Evolutionary conservation across 1,140 invertebrate genomes (phyloP).

Genomic region (Tetramorium parvispinum): DNA sequence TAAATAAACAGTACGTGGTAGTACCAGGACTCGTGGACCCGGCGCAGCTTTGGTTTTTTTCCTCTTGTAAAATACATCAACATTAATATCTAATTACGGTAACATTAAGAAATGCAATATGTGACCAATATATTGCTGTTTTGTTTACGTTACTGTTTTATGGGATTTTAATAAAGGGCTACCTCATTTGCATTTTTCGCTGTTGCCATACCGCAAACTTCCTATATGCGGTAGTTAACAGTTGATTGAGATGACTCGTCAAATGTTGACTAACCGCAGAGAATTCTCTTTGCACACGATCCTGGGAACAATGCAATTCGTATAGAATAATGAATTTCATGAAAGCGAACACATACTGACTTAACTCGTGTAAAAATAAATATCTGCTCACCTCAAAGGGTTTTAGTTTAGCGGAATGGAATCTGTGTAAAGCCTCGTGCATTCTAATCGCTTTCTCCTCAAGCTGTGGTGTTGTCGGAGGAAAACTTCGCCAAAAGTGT

Average conservation of each 20-base stretch:
- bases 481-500: constrained; percentile 98
- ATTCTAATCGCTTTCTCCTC: constrained; percentile 94
- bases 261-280: constrained; percentile 92
- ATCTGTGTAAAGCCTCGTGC: constrained; percentile 94
- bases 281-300: constrained; percentile 91
- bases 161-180: constrained; percentile 81
- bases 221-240: constrained; percentile 92
- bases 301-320: constrained; percentile 84
- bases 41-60: constrained; percentile 74
- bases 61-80: constrained; percentile 74
- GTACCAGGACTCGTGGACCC: constrained; percentile 62
- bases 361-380: not conserved
- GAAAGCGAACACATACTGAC: not conserved
- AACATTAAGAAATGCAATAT: constrained; percentile 78
- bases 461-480: constrained; percentile 91
- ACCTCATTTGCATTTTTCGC: constrained; percentile 89
- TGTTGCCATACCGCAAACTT: constrained; percentile 95
- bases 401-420: constrained; percentile 94
- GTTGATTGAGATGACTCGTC: constrained; percentile 94
- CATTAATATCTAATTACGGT: constrained; percentile 75
- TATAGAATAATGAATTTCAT: not conserved
- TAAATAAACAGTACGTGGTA: constrained; percentile 75
- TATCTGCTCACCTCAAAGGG: constrained; percentile 90
- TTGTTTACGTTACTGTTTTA: constrained; percentile 66
- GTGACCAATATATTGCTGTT: constrained; percentile 78